These are phyloP conservation scores for Hippocampus comes DNA, from an alignment of 2,113 vertebrate genomes.

Conservation along the genomic window DNA sequence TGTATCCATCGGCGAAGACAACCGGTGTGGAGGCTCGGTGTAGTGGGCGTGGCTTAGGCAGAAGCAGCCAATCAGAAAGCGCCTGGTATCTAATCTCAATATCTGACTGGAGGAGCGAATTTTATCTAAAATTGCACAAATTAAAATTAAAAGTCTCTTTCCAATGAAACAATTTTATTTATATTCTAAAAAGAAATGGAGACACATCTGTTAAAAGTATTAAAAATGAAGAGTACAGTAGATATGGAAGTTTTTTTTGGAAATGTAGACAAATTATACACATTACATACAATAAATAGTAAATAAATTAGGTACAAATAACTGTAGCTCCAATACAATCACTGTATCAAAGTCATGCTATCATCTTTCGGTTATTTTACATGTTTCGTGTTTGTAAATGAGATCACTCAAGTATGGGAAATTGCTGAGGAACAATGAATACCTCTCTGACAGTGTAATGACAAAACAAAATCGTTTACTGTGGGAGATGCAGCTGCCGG, in stretches of 20 bases:
- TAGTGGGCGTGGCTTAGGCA: slow-evolving; percentile 20
- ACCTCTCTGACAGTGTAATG: neutral
- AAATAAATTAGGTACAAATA: too few species aligned
- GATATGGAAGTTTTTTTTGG: too few species aligned
- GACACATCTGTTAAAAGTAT: too few species aligned
- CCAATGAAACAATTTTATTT: too few species aligned
- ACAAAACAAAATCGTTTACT: slow-evolving; percentile 1
- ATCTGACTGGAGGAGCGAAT: neutral
- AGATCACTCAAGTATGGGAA: neutral
- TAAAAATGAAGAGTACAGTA: too few species aligned
- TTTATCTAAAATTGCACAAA: neutral
- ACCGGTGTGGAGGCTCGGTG: slow-evolving; percentile 28
- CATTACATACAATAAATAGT: too few species aligned
- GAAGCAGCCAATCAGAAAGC: slow-evolving; percentile 46
- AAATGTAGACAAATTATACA: too few species aligned
- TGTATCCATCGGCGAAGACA: slow-evolving; percentile 26
- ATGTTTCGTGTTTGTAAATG: neutral
- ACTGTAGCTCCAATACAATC: too few species aligned
- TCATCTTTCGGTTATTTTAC: neutral
- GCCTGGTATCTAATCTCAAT: neutral
- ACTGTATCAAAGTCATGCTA: too few species aligned
- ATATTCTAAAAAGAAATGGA: too few species aligned
- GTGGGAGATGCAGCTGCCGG: neutral
- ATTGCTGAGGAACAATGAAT: neutral
- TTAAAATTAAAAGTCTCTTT: neutral